Evolutionary conservation across 2,113 vertebrate species (phyloP), one percentile per base, ranked within the genome.

Genomic region (Arvicanthis niloticus): DNA sequence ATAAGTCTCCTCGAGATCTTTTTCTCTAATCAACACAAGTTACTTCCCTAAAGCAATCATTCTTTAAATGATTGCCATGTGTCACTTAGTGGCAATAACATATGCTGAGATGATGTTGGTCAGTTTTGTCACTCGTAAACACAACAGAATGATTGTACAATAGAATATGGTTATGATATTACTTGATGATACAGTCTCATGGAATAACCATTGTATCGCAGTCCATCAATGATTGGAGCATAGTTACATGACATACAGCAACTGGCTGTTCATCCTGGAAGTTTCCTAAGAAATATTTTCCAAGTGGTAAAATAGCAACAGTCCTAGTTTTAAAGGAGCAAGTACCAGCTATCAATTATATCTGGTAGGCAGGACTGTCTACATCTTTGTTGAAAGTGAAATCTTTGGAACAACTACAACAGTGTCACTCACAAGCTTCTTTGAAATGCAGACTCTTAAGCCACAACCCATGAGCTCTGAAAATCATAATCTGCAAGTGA

Each of bases 31-130:
- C 89, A 87, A 91, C 58, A 75, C 56, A 60, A 95, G 42, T 58
- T 91, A 93, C 60, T 89, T 84, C 60, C 34, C 21, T 77, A 82
- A 89, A 91, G 58, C 51, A 92, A 60, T 72, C 42, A 87, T 62
- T 80, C 62, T 96, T 93, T 85, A 73, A 91, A 65, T 62, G 22
- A 60, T 16, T 88, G 31, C 19, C 65, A 48, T 8, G 15, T 94
- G 31, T 72, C n/a, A 70, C 1, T 68, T 80, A 88, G 68, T 77
- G 48, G 34, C n/a, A 29, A 4, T 88, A 51, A 67, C n/a, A 45
- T 16, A 67, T 45, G 78, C 40, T 82, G 42, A 73, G 65, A 73
- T 19, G 45, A 34, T 40, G 40, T 24, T 51, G 86, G 31, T 17
- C 11, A 16, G 31, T 62, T 89, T 73, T n/a, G 4, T 70, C 53